Conservation (phyloP, 1,140 invertebrate genomes). For the Drosophila pectinifera region DNA sequence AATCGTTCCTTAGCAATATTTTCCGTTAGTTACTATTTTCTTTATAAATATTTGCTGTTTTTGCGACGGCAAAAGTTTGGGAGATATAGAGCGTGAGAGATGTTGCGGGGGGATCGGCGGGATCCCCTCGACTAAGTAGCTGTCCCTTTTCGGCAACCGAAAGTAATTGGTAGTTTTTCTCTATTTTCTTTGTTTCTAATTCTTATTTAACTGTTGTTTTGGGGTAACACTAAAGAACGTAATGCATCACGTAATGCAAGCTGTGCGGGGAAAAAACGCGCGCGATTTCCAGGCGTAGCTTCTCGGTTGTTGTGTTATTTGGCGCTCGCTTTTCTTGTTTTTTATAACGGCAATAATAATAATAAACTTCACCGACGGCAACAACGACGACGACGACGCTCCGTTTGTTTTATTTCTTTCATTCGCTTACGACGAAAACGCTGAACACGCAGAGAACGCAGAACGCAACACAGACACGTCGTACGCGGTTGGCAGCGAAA, state of each 20-base stretch:
- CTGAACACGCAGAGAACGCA: slow-evolving; percentile 47
- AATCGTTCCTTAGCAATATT: slow-evolving; percentile 12
- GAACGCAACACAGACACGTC: slow-evolving; percentile 77
- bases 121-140: slow-evolving; percentile 48
- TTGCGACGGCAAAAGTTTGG: slow-evolving; percentile 55
- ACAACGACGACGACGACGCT: slow-evolving; percentile 27
- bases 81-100: too few species aligned
- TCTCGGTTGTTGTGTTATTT: slow-evolving; percentile 33
- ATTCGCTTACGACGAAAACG: slow-evolving; percentile 49
- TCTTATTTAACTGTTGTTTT: background rate
- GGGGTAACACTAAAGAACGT: slow-evolving; percentile 16
- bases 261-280: slow-evolving; percentile 29
- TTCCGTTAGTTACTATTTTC: background rate
- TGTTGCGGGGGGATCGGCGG: slow-evolving; percentile 40
- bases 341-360: slow-evolving; percentile 59
- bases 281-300: slow-evolving; percentile 44
- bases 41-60: slow-evolving; percentile 28
- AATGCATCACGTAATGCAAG: slow-evolving; percentile 16
- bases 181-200: slow-evolving; percentile 6
- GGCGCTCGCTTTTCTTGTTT: slow-evolving; percentile 15
- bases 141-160: slow-evolving; percentile 11
- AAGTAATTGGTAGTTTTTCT: slow-evolving; percentile 14
- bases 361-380: slow-evolving; percentile 67
- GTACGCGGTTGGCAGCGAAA: slow-evolving; percentile 85
- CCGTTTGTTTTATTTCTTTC: slow-evolving; percentile 24